Evolutionary conservation across 2,797 vertebrate species (phyloP), one percentile per base, ranked within the genome.

Genomic region (Paramormyrops hopkinsi): DNA sequence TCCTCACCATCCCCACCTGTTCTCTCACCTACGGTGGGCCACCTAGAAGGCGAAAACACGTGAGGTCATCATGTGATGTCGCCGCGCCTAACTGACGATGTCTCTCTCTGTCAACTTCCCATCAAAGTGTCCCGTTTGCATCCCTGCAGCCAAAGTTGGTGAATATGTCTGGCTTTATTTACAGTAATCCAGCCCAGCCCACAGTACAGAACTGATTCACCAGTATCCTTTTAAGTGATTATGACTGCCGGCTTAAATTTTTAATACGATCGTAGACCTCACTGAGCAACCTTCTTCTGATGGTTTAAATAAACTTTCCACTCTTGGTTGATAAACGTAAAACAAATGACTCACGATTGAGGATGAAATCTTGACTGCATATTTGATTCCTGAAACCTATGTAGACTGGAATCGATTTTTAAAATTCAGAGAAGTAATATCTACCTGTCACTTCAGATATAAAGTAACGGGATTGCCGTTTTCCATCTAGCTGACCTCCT

Each of bases 171-270:
- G 22, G 11, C 82, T 29, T 51, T 85, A 48, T 53, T 25, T 85
- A 22, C 22, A 85, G 82, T 25, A 22, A 4, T 12, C 44, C 22
- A n/a, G 19, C 41, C 76, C 46, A 53, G 44, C 25, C 46, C 83
- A 50, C 83, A 29, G 46, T 25, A 29, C 12, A 50, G 48, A 53
- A 85, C 83, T 33, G 17, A 50, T 56, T 41, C 48, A n/a, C 33
- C 33, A 41, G 11, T 59, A 41, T 59, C 51, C 6, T 46, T 90
- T 84, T 37, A 86, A 90, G 82, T 90, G 89, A 85, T 50, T 88
- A 82, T 91, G 89, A 62, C 59, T 54, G 54, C 90, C 65, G 90
- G 91, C 88, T 91, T 83, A 91, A 53, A 89, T 65, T 84, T 62
- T 51, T 90, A 86, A 90, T 88, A 46, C 25, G n/a, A 48, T 53